phyloP scores from a whole-genome alignment of 2,113 vertebrate genomes.

The Brachyhypopomus gauderio region DNA sequence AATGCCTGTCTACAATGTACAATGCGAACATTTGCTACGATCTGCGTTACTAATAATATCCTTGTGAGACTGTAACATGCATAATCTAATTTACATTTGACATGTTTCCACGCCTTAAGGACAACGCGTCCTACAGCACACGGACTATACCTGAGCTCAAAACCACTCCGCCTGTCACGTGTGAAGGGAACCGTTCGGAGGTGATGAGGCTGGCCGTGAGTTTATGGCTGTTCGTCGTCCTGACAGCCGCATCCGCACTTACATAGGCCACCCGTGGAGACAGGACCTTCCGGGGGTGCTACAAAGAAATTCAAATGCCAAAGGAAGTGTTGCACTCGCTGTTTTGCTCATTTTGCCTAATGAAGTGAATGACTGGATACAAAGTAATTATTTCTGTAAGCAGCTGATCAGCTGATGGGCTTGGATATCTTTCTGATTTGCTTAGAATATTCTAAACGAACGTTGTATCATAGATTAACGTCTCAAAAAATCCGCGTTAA shows the following conservation, averaged over 20 bases:
- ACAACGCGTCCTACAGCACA: background rate
- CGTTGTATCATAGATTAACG: too few relatives aligned
- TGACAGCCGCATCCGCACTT: background rate
- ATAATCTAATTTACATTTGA: background rate
- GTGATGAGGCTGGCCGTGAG: background rate
- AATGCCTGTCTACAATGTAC: too few relatives aligned
- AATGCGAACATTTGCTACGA: too few relatives aligned
- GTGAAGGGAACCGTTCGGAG: conserved; percentile 5
- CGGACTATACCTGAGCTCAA: conserved; percentile 36
- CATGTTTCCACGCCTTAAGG: background rate
- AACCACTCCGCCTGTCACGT: background rate
- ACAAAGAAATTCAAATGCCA: background rate
- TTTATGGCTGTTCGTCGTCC: conserved; percentile 12
- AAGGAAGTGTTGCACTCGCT: background rate
- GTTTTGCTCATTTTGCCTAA: background rate
- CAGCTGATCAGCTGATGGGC: background rate
- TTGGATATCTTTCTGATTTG: background rate
- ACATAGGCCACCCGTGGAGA: background rate
- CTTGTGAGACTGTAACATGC: too few relatives aligned
- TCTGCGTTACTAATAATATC: too few relatives aligned
- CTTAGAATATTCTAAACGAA: background rate
- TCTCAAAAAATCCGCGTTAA: background rate
- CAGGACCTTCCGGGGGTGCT: too few relatives aligned
- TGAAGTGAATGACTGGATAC: background rate
- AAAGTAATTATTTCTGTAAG: background rate